Evolutionary conservation across 2,888 invertebrate genomes (phyloP), one percentile per base, ranked within the genome.

Genomic region (Microctonus hyperodae): DNA sequence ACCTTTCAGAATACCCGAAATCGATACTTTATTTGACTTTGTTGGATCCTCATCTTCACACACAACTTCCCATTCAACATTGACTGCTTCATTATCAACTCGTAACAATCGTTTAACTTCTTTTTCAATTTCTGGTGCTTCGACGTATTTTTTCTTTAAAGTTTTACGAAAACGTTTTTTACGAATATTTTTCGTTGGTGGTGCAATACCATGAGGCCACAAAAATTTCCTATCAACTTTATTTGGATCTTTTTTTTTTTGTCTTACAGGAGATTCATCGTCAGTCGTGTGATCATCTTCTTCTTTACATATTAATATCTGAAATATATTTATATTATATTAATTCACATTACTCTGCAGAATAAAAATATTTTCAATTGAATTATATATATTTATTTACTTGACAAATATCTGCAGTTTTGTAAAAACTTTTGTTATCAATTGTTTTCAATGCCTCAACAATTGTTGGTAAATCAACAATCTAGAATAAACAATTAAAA

Each of bases 91-190:
- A 80, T 96, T 95, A 81, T 98, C 98, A 37, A 92, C 92, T 71
- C 97, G 87, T 9, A 99, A 86, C 64, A 99, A 85, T 44, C 97
- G 88, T 82, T 97, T 97, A 0, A 99, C 96, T 86, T 99, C 98
- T 82, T 97, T 97, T 81, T 99, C 98, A 72, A 98, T 96, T 86
- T 98, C 98, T 0, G 98, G 97, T 25, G 96, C 95, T 85, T 98
- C 98, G 0, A 95, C 95, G 85, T 94, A 95, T 85, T 98, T 99
- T 84, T 99, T 99, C 82, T 95, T 96, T 31, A 98, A 83, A 0
- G 97, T 97, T 86, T 97, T 97, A 37, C 98, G 88, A 79, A 98
- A 98, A 67, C 98, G 88, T 64, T 97, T 88, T 75, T 94, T 94
- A 10, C 98, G 88, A 0, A 97, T 95, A 85, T 98, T 98, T 84